Evolutionary conservation across 2,113 vertebrate genomes (phyloP).

Genomic region (Spea multiplicata): DNA sequence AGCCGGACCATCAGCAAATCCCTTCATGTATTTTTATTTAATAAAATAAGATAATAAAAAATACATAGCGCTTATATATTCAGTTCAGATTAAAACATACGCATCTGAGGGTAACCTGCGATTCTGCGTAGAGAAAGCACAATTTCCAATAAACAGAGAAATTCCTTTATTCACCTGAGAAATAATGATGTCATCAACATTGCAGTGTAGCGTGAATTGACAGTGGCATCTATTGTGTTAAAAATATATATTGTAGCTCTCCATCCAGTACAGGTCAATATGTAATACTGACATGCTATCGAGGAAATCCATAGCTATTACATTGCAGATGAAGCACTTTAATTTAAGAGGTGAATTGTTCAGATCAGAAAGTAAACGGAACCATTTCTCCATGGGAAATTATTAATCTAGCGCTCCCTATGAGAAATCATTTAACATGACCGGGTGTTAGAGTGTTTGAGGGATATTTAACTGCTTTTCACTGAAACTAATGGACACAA

Average conservation of each 20-base stretch:
- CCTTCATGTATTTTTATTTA: not conserved
- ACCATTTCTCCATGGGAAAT: constrained; percentile 42
- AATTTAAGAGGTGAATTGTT: constrained; percentile 48
- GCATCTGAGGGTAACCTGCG: not conserved
- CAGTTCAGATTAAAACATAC: not conserved
- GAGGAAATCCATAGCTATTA: constrained; percentile 46
- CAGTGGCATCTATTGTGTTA: constrained; percentile 43
- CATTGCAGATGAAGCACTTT: constrained; percentile 47
- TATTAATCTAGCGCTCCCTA: constrained; percentile 43
- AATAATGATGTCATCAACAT: constrained; percentile 37
- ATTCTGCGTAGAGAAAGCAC: not conserved
- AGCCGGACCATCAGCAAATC: too few relatives aligned
- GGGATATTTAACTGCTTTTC: constrained; percentile 34
- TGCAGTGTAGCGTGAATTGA: constrained; percentile 33
- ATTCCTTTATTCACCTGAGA: constrained; percentile 29
- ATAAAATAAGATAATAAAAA: not conserved
- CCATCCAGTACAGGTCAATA: constrained; percentile 33
- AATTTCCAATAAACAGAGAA: constrained; percentile 24
- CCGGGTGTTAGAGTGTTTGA: constrained; percentile 20
- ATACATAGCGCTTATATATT: not conserved
- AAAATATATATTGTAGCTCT: constrained; percentile 35
- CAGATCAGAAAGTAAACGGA: constrained; percentile 39
- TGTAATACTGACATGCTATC: constrained; percentile 38
- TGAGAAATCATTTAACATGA: constrained; percentile 46
- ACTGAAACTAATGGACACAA: constrained; percentile 26